Evolutionary conservation across 1,140 invertebrate species (phyloP), one percentile per base, ranked within the genome.

Genomic region (Drosophila sproati): DNA sequence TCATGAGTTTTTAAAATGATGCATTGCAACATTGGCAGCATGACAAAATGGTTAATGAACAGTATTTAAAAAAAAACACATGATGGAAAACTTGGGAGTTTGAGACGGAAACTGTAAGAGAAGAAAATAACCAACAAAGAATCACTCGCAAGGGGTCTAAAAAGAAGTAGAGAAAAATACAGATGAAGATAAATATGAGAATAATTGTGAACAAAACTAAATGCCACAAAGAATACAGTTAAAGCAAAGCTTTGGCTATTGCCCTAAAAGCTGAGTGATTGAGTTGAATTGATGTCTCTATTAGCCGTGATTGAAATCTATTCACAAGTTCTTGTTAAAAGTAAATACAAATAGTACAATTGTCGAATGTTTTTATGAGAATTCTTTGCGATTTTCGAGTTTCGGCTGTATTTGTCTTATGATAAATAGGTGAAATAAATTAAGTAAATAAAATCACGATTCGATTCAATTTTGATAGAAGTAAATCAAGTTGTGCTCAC

Each of bases 191-290:
- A 60, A 60, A 8, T 47, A n/a, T 34, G 5, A 8, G 5, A 39
- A 41, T 57, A 45, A 47, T 60, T 35, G 34, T 35, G 57, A 60
- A 5, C 29, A 8, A 29, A 7, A 7, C 6, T 29, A 50, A 50
- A 50, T 8, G 28, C 12, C 8, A n/a, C 3, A 32, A 7, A 32
- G 7, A n/a, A 41, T 10, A 5, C 41, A 56, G 5, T 35, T 12
- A 34, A 34, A 34, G 5, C 20, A 20, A 20, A 20, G 20, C 20
- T 1, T 20, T 20, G 20, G 1, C 20, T 20, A 20, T 20, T 20
- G 20, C 20, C 20, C 20, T 0, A 2, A 1, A 20, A 20, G 20
- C 20, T 20, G 20, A 20, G 20, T 20, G 20, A 20, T 20, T 20
- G 20, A 20, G 20, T 20, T 20, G 20, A 20, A 20, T 20, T 20